Percentiles rank a stretch among this genome's conserved stretches.
These are phyloP conservation scores for Pherbina coryleti DNA, from an alignment of 2,888 invertebrate species.

Conservation along the genomic window DNA sequence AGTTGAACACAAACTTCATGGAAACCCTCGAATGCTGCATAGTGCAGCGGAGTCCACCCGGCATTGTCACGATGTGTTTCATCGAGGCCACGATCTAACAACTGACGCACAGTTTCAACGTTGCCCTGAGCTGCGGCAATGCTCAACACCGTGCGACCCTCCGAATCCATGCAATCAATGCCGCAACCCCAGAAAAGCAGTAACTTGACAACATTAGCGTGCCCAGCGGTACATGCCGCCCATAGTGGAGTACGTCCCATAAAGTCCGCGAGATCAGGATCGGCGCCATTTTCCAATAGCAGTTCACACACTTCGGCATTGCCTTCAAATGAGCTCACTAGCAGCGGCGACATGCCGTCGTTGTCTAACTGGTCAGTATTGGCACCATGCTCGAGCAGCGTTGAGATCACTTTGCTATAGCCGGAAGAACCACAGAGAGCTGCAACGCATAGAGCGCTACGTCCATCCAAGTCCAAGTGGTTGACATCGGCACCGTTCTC, in stretches of 20 bases:
- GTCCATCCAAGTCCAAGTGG: slow-evolving; percentile 88
- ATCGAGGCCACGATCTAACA: slow-evolving; percentile 88
- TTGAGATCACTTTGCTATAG: slow-evolving; percentile 77
- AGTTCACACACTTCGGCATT: slow-evolving; percentile 93
- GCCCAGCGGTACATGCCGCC: slow-evolving; percentile 94
- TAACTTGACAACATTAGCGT: slow-evolving; percentile 86
- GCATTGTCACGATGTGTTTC: slow-evolving; percentile 93
- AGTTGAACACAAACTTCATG: slow-evolving; percentile 68
- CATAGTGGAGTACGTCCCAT: slow-evolving; percentile 88
- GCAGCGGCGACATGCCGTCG: slow-evolving; percentile 87
- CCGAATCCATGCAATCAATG: slow-evolving; percentile 93
- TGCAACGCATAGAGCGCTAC: slow-evolving; percentile 90
- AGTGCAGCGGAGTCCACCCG: slow-evolving; percentile 97
- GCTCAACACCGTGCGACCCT: slow-evolving; percentile 90
- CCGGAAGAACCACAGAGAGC: slow-evolving; percentile 86
- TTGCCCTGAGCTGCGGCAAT: slow-evolving; percentile 89
- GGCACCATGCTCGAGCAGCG: slow-evolving; percentile 85
- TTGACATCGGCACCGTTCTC: slow-evolving; percentile 87
- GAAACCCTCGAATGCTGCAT: slow-evolving; percentile 91
- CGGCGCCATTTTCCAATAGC: slow-evolving; percentile 91
- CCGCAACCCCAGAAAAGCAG: slow-evolving; percentile 96
- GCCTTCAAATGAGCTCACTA: slow-evolving; percentile 92
- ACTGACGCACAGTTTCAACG: slow-evolving; percentile 88
- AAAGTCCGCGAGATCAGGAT: slow-evolving; percentile 87
- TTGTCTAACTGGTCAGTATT: slow-evolving; percentile 86